Percentiles rank a stretch among this genome's conserved stretches.
These are phyloP conservation scores for Ptilonorhynchus violaceus DNA, from an alignment of 2,113 vertebrate species.

Conservation along the genomic window DNA sequence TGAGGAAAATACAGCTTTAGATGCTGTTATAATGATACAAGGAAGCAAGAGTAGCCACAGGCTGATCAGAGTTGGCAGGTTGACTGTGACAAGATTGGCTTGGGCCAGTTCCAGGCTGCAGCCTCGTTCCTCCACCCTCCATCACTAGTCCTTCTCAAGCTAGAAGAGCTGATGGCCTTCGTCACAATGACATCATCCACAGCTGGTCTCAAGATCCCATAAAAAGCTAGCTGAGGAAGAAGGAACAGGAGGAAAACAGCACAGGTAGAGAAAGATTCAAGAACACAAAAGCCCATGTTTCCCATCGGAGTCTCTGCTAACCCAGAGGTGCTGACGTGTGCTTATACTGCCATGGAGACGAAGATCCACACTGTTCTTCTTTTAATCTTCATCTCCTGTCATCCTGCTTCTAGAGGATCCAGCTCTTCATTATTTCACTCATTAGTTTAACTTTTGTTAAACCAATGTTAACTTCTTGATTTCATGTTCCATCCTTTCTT, in stretches of 20 bases:
- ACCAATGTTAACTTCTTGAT: neutral
- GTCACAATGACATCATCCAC: rapidly evolving
- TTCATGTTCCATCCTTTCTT: neutral
- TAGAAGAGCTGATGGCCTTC: neutral
- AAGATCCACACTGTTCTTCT: neutral
- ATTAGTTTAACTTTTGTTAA: neutral
- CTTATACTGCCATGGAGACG: neutral
- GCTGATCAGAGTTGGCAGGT: neutral
- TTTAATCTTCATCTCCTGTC: neutral
- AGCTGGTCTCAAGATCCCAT: neutral
- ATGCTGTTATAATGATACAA: neutral
- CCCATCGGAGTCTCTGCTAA: neutral
- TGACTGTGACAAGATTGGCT: neutral
- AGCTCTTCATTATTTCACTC: neutral
- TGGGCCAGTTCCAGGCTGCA: neutral
- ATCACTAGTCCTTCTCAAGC: neutral
- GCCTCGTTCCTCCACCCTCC: neutral
- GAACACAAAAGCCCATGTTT: rapidly evolving
- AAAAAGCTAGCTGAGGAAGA: neutral
- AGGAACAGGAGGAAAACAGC: neutral
- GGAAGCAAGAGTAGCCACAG: neutral
- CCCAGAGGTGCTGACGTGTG: neutral
- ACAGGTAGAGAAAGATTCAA: neutral
- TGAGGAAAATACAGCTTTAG: neutral
- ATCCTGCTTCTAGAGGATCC: neutral